phyloP scores from a whole-genome alignment of 2,797 vertebrate species.

The Threskiornis aethiopicus region DNA sequence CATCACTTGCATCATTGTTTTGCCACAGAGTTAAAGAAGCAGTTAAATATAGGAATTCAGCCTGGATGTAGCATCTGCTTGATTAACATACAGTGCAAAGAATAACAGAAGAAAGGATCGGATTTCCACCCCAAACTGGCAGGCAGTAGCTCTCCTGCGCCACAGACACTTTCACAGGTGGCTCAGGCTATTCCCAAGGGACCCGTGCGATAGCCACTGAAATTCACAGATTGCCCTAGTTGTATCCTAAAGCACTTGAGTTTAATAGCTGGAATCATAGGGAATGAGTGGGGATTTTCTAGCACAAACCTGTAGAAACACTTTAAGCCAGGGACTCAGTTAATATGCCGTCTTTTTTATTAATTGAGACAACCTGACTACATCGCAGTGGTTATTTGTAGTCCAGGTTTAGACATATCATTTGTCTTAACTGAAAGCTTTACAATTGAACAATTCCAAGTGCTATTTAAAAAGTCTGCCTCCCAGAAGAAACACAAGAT shows the following conservation, averaged over 20 bases:
- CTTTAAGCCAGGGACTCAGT: background rate
- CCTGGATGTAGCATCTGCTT: background rate
- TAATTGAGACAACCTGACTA: background rate
- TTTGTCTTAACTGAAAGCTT: background rate
- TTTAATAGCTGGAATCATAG: background rate
- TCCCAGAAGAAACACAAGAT: background rate
- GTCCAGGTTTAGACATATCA: background rate
- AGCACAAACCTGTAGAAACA: background rate
- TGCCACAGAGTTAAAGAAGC: background rate
- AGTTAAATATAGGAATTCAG: background rate
- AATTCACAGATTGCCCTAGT: background rate
- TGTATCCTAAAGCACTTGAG: background rate
- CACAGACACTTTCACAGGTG: background rate
- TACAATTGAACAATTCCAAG: background rate
- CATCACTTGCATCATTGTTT: background rate
- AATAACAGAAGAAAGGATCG: background rate
- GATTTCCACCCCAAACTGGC: background rate
- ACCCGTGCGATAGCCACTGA: background rate
- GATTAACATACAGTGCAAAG: background rate
- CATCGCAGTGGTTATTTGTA: background rate
- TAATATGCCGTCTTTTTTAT: background rate
- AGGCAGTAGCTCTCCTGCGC: background rate
- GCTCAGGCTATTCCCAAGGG: background rate
- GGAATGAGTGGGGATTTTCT: background rate
- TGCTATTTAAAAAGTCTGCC: background rate